Conservation (phyloP, 2,888 invertebrate genomes). For the Muschampia plurimacula region DNA sequence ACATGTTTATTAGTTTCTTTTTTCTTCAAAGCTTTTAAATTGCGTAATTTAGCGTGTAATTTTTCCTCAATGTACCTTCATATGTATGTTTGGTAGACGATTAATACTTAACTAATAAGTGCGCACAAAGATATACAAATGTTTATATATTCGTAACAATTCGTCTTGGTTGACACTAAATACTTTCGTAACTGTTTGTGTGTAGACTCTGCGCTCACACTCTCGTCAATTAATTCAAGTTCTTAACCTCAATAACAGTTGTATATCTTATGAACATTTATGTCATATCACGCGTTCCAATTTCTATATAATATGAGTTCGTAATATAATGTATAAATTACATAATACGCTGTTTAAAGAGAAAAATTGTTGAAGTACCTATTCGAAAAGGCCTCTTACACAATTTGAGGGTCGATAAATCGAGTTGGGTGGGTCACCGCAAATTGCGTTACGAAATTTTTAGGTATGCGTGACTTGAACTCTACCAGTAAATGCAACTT, state of each 20-base stretch:
- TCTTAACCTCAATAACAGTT: slow-evolving; percentile 15
- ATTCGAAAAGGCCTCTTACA: background rate
- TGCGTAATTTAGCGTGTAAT: too few species aligned
- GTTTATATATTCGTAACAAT: slow-evolving; percentile 10
- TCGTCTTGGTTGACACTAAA: slow-evolving; percentile 3
- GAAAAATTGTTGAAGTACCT: background rate
- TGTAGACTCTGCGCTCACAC: background rate
- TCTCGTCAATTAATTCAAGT: slow-evolving; percentile 13
- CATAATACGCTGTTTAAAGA: background rate
- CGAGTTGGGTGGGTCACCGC: slow-evolving; percentile 3
- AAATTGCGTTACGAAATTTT: background rate
- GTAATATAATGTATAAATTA: background rate
- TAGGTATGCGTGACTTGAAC: background rate
- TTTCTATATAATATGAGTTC: background rate
- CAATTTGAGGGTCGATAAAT: slow-evolving; percentile 25
- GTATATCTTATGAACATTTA: background rate
- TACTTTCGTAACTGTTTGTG: slow-evolving; percentile 4
- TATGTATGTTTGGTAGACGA: background rate
- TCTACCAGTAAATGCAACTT: too few species aligned
- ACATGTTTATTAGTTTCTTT: too few species aligned
- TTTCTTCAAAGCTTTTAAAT: too few species aligned
- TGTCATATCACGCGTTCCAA: background rate
- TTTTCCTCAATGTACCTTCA: too few species aligned
- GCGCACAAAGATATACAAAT: background rate
- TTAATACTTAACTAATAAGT: background rate